These are phyloP conservation scores for Pelusios castaneus DNA, from an alignment of 2,113 vertebrate species.

Conservation along the genomic window DNA sequence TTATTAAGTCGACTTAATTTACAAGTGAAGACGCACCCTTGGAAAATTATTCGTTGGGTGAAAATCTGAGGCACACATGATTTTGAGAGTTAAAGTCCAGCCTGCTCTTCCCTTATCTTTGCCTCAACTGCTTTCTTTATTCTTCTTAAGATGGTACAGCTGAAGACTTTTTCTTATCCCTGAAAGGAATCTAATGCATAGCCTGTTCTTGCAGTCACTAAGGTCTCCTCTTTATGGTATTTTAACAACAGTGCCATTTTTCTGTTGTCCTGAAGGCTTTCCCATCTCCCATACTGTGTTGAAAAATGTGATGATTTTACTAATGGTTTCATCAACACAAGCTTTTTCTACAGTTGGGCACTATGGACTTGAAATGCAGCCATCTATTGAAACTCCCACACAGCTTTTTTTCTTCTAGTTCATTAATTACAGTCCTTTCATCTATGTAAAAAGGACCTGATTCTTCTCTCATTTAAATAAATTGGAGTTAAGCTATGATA, in stretches of 20 bases:
- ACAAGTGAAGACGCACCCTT: no score
- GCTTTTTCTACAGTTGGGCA: neutral
- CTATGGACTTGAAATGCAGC: slow-evolving; percentile 1
- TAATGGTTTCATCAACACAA: neutral
- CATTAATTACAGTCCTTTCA: neutral
- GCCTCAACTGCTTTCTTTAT: neutral
- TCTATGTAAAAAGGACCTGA: neutral
- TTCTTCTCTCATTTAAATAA: neutral
- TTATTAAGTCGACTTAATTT: no score
- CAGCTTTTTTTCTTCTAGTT: neutral
- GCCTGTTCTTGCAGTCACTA: no score
- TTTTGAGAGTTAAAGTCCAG: no score
- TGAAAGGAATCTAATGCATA: no score
- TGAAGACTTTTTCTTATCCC: neutral
- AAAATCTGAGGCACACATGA: no score
- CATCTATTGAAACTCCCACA: neutral
- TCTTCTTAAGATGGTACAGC: slow-evolving; percentile 33
- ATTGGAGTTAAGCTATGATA: neutral
- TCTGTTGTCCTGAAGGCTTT: no score
- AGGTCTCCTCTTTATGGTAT: no score
- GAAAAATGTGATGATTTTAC: neutral
- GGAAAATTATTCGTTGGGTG: no score
- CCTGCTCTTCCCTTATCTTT: no score
- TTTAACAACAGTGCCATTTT: no score
- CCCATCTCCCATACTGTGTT: no score